phyloP scores from a whole-genome alignment of 1,140 invertebrate species.

The Lepidotrigona ventralis region DNA sequence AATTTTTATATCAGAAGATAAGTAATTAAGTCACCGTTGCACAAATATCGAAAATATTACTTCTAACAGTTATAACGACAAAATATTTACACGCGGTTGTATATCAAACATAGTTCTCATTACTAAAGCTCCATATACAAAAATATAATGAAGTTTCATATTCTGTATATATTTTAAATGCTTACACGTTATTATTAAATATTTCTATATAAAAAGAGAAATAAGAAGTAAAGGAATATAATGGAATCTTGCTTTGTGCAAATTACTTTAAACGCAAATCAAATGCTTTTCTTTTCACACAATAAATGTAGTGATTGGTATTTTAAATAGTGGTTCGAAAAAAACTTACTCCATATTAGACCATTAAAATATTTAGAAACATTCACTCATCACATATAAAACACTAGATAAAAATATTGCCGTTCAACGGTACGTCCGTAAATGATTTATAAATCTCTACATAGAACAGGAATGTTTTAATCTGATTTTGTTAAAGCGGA shows the following conservation, averaged over 20 bases:
- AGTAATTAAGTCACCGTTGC: not conserved
- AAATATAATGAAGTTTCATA: slow-evolving; percentile 4
- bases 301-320: slow-evolving; percentile 1
- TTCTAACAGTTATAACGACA: not conserved
- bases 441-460: slow-evolving; percentile 29
- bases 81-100: slow-evolving; percentile 16
- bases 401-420: slow-evolving; percentile 31
- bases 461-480: slow-evolving; percentile 50
- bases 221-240: not conserved
- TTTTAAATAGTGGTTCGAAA: not conserved
- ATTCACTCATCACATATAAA: not conserved
- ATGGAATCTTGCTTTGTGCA: not conserved
- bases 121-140: not conserved
- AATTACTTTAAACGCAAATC: not conserved
- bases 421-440: slow-evolving; percentile 12
- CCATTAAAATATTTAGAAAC: not conserved
- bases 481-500: slow-evolving; percentile 59
- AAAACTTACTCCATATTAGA: slow-evolving; percentile 1
- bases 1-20: not conserved
- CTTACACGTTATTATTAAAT: not conserved
- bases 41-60: not conserved
- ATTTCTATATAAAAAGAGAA: not conserved
- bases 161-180: not conserved
- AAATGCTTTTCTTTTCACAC: not conserved
- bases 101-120: not conserved